Evolutionary conservation across 2,888 invertebrate species (phyloP).

Genomic region (Melanophora roralis): DNA sequence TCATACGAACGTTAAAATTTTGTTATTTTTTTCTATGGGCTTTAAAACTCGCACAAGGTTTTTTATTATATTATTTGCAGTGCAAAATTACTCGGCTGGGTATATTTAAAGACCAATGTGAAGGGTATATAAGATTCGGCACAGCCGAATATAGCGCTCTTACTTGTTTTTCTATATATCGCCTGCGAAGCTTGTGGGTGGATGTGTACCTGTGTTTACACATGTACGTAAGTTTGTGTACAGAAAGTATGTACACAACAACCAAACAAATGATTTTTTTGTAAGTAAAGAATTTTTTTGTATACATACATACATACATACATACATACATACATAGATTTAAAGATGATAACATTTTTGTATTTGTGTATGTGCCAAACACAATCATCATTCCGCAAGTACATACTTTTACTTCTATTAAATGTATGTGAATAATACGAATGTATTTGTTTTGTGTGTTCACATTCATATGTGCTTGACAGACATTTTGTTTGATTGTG

Average conservation of each 20-base stretch:
- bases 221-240: not conserved
- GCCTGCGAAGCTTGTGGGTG: not conserved
- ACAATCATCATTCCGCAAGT: slow-evolving; percentile 16
- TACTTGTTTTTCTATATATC: slow-evolving; percentile 14
- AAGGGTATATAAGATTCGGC: too few relatives aligned
- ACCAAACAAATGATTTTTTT: not conserved
- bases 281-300: too few relatives aligned
- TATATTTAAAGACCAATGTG: too few relatives aligned
- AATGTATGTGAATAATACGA: slow-evolving; percentile 1
- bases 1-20: too few relatives aligned
- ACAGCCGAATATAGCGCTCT: too few relatives aligned
- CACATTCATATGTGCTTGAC: too few relatives aligned
- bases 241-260: slow-evolving; percentile 4
- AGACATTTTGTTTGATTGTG: not conserved
- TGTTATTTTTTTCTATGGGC: too few relatives aligned
- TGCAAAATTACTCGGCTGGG: too few relatives aligned
- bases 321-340: not conserved
- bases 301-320: too few relatives aligned
- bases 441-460: too few relatives aligned
- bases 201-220: not conserved
- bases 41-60: too few relatives aligned
- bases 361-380: slow-evolving; percentile 26
- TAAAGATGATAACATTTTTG: not conserved
- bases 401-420: not conserved
- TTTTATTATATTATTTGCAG: too few relatives aligned